Evolutionary conservation across 2,888 invertebrate species (phyloP).

Genomic region (Drosophila fulvimacula): DNA sequence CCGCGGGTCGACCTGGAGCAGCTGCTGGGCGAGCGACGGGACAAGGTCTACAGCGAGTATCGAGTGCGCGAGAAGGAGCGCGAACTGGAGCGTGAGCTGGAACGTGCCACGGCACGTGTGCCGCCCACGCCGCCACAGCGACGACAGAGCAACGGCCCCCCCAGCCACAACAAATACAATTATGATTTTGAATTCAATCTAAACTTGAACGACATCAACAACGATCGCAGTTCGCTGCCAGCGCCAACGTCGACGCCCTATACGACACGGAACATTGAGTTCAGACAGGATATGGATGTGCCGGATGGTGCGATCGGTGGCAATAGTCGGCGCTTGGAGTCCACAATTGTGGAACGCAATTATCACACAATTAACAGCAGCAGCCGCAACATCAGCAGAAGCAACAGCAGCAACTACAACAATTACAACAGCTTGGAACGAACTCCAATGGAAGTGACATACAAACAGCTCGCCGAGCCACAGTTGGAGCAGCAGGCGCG

Average conservation of each 20-base stretch:
- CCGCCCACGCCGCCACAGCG: constrained; percentile 66
- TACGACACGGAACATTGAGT: constrained; percentile 43
- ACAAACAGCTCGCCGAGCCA: constrained; percentile 31
- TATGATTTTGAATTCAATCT: constrained; percentile 82
- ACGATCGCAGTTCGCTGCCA: constrained; percentile 63
- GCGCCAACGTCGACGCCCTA: constrained; percentile 40
- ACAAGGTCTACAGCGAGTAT: constrained; percentile 82
- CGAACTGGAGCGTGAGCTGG: constrained; percentile 45
- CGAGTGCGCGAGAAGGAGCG: constrained; percentile 40
- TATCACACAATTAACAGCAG: constrained; percentile 83
- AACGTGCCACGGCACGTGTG: constrained; percentile 43
- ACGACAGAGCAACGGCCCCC: constrained; percentile 41
- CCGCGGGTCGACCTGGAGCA: constrained; percentile 84
- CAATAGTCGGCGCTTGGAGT: constrained; percentile 51
- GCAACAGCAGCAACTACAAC: constrained; percentile 37
- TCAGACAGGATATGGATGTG: constrained; percentile 59
- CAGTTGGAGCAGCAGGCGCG: constrained; percentile 37
- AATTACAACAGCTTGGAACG: constrained; percentile 30
- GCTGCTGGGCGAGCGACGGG: constrained; percentile 84
- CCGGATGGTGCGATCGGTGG: constrained; percentile 64
- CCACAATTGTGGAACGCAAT: constrained; percentile 82
- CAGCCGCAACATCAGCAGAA: constrained; percentile 43
- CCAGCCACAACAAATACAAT: constrained; percentile 69
- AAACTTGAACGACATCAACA: constrained; percentile 69
- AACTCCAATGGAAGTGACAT: constrained; percentile 24